These are phyloP conservation scores for Brachionus rubens DNA, from an alignment of 1,140 invertebrate species.

Conservation along the genomic window DNA sequence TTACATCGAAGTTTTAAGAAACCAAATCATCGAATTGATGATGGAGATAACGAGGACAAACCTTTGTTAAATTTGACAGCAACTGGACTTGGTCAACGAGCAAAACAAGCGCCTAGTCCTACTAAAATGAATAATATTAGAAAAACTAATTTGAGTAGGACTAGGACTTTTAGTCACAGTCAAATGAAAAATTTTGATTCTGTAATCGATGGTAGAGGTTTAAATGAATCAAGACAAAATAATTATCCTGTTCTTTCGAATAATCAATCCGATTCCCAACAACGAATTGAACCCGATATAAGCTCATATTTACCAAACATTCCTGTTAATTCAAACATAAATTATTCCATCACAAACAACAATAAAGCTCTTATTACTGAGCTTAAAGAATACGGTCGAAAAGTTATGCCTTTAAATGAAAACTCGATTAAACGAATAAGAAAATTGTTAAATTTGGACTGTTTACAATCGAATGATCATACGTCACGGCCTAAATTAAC, in stretches of 20 bases:
- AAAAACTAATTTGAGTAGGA: not conserved
- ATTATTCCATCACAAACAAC: not conserved
- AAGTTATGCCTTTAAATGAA: slow-evolving; percentile 4
- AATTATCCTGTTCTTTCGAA: not conserved
- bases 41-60: not conserved
- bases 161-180: not conserved
- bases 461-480: not conserved
- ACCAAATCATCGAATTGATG: not conserved
- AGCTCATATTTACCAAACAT: not conserved
- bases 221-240: not conserved
- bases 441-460: slow-evolving; percentile 23
- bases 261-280: not conserved
- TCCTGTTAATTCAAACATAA: not conserved
- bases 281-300: not conserved
- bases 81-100: not conserved
- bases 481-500: not conserved
- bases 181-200: slow-evolving; percentile 19
- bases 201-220: not conserved
- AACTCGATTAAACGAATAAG: slow-evolving; percentile 26
- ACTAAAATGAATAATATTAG: not conserved
- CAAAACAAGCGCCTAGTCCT: not conserved
- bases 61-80: not conserved
- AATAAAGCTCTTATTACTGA: not conserved
- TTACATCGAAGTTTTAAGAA: not conserved
- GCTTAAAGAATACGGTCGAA: not conserved